phyloP scores from a whole-genome alignment of 2,113 vertebrate species.

The Cnemophilus loriae region DNA sequence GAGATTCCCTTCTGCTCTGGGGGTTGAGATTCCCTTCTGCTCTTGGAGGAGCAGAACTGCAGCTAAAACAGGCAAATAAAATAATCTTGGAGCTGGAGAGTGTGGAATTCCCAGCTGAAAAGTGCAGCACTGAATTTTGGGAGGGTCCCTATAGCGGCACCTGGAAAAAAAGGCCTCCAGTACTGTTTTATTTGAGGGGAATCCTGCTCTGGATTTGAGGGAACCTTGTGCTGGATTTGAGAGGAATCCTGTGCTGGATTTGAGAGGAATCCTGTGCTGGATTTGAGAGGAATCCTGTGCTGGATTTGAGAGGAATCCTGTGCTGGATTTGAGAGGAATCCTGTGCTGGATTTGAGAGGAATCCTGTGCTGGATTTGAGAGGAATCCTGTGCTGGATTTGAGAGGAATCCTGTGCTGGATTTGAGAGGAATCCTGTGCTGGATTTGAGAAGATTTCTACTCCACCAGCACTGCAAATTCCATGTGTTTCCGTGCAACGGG shows the following conservation, averaged over 20 bases:
- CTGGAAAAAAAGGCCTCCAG: not conserved
- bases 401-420: fast-evolving
- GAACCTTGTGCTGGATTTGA: not conserved
- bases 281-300: fast-evolving
- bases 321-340: not conserved
- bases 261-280: fast-evolving
- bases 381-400: not conserved
- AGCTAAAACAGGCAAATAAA: not conserved
- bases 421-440: fast-evolving
- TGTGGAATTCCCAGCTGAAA: not conserved
- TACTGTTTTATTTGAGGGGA: not conserved
- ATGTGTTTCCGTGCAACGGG: fast-evolving
- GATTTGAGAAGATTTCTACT: not conserved
- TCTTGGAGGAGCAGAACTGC: not conserved
- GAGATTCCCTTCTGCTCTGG: not conserved
- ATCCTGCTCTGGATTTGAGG: not conserved
- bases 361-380: not conserved
- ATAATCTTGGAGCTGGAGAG: not conserved
- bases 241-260: fast-evolving
- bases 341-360: not conserved
- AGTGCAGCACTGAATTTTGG: not conserved
- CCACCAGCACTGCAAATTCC: not conserved
- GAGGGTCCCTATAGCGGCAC: fast-evolving
- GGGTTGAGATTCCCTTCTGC: not conserved
- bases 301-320: not conserved